Percentiles rank a stretch among this genome's conserved stretches.
Evolutionary conservation across 2,888 invertebrate genomes (phyloP).

Genomic region (Rhagonycha lutea): DNA sequence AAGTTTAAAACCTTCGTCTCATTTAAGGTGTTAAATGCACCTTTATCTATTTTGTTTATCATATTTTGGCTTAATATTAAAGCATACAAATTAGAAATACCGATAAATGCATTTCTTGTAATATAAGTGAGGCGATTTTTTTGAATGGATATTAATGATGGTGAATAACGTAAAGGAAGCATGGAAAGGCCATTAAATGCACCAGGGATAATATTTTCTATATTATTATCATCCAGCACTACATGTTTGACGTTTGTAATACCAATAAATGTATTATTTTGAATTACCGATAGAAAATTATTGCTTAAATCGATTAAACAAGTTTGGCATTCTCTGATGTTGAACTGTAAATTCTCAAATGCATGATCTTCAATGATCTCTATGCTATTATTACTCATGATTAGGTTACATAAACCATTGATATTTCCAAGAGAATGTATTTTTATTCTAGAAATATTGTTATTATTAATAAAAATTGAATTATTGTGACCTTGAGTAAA

Average conservation of each 20-base stretch:
- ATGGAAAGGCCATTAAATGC: neutral
- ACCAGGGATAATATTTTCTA: neutral
- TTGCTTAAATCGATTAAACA: neutral
- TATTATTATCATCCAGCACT: neutral
- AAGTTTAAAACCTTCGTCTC: neutral
- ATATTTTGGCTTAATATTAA: neutral
- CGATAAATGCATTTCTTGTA: neutral
- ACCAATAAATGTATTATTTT: neutral
- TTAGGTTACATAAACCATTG: neutral
- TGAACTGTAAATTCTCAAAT: neutral
- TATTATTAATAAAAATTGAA: neutral
- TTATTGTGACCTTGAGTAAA: neutral
- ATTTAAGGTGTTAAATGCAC: neutral
- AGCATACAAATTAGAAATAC: neutral
- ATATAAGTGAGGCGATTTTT: neutral
- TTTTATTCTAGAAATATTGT: neutral
- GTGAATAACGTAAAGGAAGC: no score
- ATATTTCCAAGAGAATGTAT: neutral
- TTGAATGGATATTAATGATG: neutral
- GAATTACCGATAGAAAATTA: neutral
- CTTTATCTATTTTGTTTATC: neutral
- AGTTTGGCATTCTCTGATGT: no score
- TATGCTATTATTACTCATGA: neutral
- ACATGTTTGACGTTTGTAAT: neutral
- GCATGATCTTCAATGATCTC: neutral